Conservation (phyloP, 2,113 vertebrate species). For the Plotosus lineatus region DNA sequence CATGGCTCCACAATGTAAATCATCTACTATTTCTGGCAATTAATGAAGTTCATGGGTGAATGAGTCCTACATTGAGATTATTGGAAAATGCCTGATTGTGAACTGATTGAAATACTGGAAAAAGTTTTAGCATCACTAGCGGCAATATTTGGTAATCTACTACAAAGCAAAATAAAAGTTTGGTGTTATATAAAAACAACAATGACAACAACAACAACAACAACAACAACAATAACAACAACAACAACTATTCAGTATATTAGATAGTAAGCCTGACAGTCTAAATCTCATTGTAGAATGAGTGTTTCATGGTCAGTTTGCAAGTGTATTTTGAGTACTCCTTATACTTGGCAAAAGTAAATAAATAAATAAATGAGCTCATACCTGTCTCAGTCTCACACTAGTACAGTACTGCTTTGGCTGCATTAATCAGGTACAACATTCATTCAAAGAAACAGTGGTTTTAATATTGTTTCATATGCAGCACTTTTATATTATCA, state of each 20-base stretch:
- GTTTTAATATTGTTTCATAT: not conserved
- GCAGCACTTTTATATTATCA: not conserved
- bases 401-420: not conserved
- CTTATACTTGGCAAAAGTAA: not conserved
- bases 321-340: not conserved
- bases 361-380: no score
- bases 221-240: no score
- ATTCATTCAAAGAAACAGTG: not conserved
- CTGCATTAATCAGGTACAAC: not conserved
- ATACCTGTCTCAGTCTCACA: not conserved
- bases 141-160: not conserved
- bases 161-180: not conserved
- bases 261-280: not conserved
- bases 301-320: not conserved
- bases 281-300: not conserved
- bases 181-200: not conserved
- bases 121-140: not conserved
- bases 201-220: no score
- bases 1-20: not conserved
- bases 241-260: no score
- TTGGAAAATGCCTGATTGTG: not conserved
- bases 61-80: not conserved
- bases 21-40: not conserved
- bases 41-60: not conserved
- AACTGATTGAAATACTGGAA: not conserved